A percentile compares a stretch with the other conserved stretches of the same genome.
phyloP scores from a whole-genome alignment of 2,797 vertebrate species.

The Miichthys miiuy region DNA sequence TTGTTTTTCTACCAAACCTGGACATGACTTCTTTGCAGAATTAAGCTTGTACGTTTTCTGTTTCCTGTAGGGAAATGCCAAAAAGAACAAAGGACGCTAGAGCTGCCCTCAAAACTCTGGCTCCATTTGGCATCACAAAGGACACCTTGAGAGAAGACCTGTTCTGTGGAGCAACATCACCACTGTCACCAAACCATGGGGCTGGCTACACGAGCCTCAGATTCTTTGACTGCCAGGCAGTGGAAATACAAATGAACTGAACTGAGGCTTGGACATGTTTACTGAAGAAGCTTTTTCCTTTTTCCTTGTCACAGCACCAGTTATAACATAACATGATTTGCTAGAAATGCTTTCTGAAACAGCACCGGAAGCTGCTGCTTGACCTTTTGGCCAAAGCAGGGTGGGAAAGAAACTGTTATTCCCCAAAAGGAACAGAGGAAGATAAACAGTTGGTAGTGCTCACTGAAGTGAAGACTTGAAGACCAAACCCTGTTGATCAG shows the following conservation, averaged over 20 bases:
- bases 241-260: slow-evolving; percentile 39
- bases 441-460: slow-evolving; percentile 41
- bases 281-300: slow-evolving; percentile 51
- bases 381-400: slow-evolving; percentile 53
- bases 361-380: slow-evolving; percentile 61
- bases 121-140: slow-evolving; percentile 52
- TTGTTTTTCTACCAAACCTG: neutral
- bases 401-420: slow-evolving; percentile 35
- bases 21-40: neutral
- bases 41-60: neutral
- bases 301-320: slow-evolving; percentile 57
- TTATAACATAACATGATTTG: slow-evolving; percentile 53
- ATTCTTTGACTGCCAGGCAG: slow-evolving; percentile 47
- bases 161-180: slow-evolving; percentile 45
- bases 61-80: slow-evolving; percentile 91
- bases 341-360: slow-evolving; percentile 61
- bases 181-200: slow-evolving; percentile 52
- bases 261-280: slow-evolving; percentile 44
- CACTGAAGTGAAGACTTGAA: slow-evolving; percentile 68
- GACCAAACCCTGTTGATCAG: slow-evolving; percentile 76
- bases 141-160: slow-evolving; percentile 46
- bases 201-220: slow-evolving; percentile 38
- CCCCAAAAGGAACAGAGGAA: slow-evolving; percentile 31
- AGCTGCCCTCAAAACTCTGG: slow-evolving; percentile 32
- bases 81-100: slow-evolving; percentile 98